Evolutionary conservation across 2,797 vertebrate species (phyloP).

Genomic region (Echiichthys vipera): DNA sequence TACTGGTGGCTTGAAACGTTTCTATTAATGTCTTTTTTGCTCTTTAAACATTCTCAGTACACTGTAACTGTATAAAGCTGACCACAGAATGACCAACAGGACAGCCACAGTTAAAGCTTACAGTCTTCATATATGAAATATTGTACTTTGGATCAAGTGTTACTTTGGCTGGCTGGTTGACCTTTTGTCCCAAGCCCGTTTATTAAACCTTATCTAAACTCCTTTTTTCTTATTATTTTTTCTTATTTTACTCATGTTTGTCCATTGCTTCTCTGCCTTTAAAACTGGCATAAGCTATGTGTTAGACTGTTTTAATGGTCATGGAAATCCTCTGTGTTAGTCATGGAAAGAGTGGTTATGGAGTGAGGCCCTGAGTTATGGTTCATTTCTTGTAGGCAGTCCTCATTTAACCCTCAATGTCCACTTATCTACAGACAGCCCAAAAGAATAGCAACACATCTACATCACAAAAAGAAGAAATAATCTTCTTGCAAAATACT

Average conservation of each 20-base stretch:
- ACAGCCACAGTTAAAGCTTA: neutral
- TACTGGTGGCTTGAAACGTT: neutral
- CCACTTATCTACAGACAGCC: neutral
- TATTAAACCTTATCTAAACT: neutral
- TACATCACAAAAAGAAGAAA: neutral
- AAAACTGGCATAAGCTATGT: constrained; percentile 16
- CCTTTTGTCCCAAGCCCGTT: neutral
- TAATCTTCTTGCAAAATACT: neutral
- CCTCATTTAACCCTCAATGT: constrained; percentile 25
- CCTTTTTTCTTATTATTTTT: neutral
- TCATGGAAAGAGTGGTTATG: constrained; percentile 49
- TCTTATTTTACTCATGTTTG: neutral
- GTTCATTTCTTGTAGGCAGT: constrained; percentile 24
- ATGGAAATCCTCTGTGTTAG: constrained; percentile 48
- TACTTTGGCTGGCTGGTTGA: neutral
- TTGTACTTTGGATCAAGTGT: neutral
- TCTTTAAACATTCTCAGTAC: neutral
- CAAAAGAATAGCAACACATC: neutral
- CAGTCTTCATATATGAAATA: neutral
- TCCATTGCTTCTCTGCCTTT: constrained; percentile 15
- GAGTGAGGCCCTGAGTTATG: constrained; percentile 3
- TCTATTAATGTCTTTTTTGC: neutral
- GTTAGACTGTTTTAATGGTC: constrained; percentile 24
- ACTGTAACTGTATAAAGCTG: neutral
- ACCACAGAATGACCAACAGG: neutral